Evolutionary conservation across 2,888 invertebrate species (phyloP).

Genomic region (Eristalinus aeneus): DNA sequence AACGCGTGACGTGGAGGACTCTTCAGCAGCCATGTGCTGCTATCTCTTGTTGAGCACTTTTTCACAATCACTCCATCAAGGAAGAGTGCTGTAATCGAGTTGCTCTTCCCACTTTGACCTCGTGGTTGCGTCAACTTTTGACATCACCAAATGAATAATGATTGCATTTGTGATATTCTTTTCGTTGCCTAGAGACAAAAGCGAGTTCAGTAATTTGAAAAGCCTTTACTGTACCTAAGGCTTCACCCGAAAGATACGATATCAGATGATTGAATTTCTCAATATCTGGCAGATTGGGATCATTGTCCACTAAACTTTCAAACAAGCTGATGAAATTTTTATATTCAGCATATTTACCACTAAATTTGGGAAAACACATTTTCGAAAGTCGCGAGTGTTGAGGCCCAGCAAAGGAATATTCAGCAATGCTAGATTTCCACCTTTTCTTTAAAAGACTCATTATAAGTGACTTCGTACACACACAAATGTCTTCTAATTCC

Average conservation of each 20-base stretch:
- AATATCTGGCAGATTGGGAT: no score
- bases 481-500: neutral
- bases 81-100: conserved; percentile 32
- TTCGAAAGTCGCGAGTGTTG: no score
- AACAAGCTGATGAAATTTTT: no score
- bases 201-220: no score
- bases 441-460: neutral
- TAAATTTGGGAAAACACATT: no score
- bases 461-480: neutral
- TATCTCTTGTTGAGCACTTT: conserved; percentile 27
- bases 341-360: no score
- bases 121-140: conserved; percentile 45
- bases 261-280: no score
- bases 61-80: conserved; percentile 49
- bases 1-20: neutral
- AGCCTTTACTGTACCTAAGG: no score
- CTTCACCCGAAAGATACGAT: no score
- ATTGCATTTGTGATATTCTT: no score
- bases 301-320: no score
- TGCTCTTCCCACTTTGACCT: conserved; percentile 41
- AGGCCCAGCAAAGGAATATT: neutral
- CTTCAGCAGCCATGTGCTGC: neutral
- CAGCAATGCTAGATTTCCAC: neutral
- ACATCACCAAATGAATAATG: conserved; percentile 50
- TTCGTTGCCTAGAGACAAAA: no score